A percentile compares a stretch with the other conserved stretches of the same genome.
phyloP scores from a whole-genome alignment of 2,113 vertebrate genomes.

The Phalacrocorax pelagicus region DNA sequence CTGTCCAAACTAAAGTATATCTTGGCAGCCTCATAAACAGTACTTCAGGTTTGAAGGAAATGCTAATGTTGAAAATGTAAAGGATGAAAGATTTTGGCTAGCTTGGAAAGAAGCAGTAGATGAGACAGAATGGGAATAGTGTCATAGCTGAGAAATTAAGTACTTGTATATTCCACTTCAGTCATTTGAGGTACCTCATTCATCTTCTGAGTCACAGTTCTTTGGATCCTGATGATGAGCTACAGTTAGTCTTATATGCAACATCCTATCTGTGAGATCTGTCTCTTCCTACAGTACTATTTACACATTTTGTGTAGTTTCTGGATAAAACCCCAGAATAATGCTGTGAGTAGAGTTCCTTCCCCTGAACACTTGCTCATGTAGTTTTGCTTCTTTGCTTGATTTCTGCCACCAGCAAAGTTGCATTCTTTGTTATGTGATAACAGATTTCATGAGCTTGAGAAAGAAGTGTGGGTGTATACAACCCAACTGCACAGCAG shows the following conservation, averaged over 20 bases:
- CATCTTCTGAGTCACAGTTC: not conserved
- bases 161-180: not conserved
- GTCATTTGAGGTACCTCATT: not conserved
- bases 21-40: not conserved
- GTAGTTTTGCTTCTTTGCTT: not conserved
- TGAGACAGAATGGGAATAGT: not conserved
- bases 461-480: not conserved
- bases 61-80: not conserved
- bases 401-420: not conserved
- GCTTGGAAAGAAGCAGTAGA: not conserved
- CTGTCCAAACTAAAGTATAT: not conserved
- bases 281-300: not conserved
- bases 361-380: not conserved
- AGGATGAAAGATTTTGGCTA: not conserved
- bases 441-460: not conserved
- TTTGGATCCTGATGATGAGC: not conserved
- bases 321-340: not conserved
- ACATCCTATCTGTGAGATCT: not conserved
- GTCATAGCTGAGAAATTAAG: not conserved
- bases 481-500: not conserved
- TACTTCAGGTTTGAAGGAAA: not conserved
- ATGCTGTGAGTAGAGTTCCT: not conserved
- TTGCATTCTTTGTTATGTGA: not conserved
- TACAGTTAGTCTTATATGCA: not conserved
- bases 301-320: not conserved